Evolutionary conservation across 2,797 vertebrate species (phyloP).

Genomic region (Pangasius mekongensis): DNA sequence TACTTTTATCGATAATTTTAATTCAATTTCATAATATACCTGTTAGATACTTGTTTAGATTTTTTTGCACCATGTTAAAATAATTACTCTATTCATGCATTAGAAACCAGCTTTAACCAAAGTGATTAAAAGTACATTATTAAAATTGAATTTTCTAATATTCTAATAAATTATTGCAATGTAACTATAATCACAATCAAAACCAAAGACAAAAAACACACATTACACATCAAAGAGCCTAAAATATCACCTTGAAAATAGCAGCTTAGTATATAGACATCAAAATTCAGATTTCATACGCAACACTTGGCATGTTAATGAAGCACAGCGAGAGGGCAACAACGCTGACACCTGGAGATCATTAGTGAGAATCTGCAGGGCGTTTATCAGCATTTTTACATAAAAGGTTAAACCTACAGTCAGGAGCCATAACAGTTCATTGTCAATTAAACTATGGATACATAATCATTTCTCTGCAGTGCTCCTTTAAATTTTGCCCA

Average conservation of each 20-base stretch:
- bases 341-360: conserved; percentile 27
- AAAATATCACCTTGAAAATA: conserved; percentile 18
- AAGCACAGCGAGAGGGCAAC: conserved; percentile 21
- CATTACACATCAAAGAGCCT: background rate
- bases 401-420: conserved; percentile 28
- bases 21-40: background rate
- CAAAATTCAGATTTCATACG: conserved; percentile 13
- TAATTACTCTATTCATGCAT: background rate
- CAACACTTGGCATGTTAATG: conserved; percentile 22
- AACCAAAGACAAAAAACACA: background rate
- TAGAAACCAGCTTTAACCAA: background rate
- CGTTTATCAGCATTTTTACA: conserved; percentile 27
- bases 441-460: conserved; percentile 8
- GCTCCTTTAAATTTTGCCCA: background rate
- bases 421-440: conserved; percentile 14
- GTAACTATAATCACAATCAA: background rate
- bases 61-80: background rate
- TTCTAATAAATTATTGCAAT: background rate
- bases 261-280: conserved; percentile 36
- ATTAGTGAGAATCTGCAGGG: conserved; percentile 30
- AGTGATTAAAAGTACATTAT: background rate
- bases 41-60: background rate
- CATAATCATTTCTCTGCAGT: background rate
- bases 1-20: background rate
- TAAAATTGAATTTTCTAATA: background rate